Base-by-base conservation (phyloP, 2,888 invertebrate species). In the Hyposoter didymator region DNA sequence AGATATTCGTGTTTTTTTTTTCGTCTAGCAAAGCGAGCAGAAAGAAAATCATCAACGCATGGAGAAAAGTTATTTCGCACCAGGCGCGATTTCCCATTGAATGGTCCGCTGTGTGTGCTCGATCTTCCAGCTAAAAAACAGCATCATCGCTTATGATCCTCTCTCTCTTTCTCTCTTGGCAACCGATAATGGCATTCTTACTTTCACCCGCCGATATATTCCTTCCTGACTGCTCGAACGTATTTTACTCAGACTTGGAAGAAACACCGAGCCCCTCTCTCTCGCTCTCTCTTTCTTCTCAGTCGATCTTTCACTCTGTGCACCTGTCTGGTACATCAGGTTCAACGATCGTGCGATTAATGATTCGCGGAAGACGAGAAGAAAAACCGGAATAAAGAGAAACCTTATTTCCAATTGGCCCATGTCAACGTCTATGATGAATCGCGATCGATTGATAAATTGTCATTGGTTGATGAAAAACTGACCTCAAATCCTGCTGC, bases 401-500 rank as follows among this genome's bases (percentile, higher is more conserved):
- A 80, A 80, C 39, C 72, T 47, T 72, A 52, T 66, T 80, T 72
- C 59, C 72, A 49, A 28, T 52, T 6, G 39, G 76, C 47, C 64
- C 12, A 74, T 83, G 70, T 85, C 78, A 84, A 59, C 59, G 75
- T 70, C 72, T 43, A 52, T 43, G 52, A 78, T 39, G 43, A 52
- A 67, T 55, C 59, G 66, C 49, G 22, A 28, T 69, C 45, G 66
- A 32, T 78, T n/a, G 1, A 28, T 43, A 12, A 47, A 49, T 39
- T 32, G 10, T 55, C 74, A 45, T 55, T 80, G 19, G 74, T 74
- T 78, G 84, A 88, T 84, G 84, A 88, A 45, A 32, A 39, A 32
- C 78, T 52, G 88, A 90, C 89, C 87, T 73, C 78, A n/a, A 64
- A 28, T 59, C 66, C 80, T 19, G 78, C 78, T 49, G 83, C 81